These are phyloP conservation scores for Urocitellus parryii DNA, from an alignment of 2,113 vertebrate genomes.

Conservation along the genomic window DNA sequence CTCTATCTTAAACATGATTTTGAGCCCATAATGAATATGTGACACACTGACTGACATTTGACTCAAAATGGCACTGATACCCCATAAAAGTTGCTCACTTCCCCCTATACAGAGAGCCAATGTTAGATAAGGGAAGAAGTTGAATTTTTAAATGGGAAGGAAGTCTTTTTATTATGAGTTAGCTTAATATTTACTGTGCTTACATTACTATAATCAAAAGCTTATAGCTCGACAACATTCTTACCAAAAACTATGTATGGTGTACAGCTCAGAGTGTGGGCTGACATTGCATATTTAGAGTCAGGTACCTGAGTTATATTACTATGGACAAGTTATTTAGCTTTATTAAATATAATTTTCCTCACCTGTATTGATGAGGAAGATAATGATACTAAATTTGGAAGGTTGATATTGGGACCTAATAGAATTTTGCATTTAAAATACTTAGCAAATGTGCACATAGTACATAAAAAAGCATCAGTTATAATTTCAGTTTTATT, in stretches of 20 bases:
- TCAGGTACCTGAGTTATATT: neutral
- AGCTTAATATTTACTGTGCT: neutral
- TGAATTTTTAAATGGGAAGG: neutral
- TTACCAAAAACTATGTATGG: neutral
- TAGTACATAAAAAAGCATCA: neutral
- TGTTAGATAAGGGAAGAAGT: neutral
- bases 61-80: neutral
- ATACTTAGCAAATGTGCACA: neutral
- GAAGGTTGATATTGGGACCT: neutral
- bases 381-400: neutral
- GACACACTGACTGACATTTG: neutral
- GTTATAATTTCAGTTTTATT: neutral
- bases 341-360: neutral
- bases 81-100: neutral
- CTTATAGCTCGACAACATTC: neutral
- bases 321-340: neutral
- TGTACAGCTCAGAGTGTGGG: neutral
- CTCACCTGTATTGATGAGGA: neutral
- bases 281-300: neutral
- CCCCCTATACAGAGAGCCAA: neutral
- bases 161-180: neutral
- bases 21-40: neutral
- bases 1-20: neutral
- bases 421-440: neutral
- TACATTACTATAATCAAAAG: neutral